Conservation (phyloP, 2,797 vertebrate genomes). For the Sebastes dallii region DNA sequence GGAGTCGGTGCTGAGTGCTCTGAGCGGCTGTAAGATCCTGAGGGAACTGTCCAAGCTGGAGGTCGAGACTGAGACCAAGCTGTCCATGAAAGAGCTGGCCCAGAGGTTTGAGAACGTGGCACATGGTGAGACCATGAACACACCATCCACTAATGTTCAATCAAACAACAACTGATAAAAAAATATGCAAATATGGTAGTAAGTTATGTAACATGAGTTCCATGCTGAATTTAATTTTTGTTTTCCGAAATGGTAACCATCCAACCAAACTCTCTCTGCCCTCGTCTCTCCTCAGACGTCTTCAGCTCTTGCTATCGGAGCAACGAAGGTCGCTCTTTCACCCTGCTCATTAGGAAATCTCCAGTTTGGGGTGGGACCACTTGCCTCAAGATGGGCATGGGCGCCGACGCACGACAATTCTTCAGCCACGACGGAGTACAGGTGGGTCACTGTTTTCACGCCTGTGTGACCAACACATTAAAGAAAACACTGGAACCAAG, state of each 20-base stretch:
- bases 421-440: slow-evolving; percentile 93
- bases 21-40: slow-evolving; percentile 87
- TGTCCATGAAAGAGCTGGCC: slow-evolving; percentile 86
- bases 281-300: slow-evolving; percentile 68
- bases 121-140: slow-evolving; percentile 78
- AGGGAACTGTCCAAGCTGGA: slow-evolving; percentile 87
- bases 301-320: slow-evolving; percentile 88
- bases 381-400: slow-evolving; percentile 88
- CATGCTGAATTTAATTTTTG: background rate
- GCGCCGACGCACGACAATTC: slow-evolving; percentile 86
- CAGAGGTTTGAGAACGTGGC: slow-evolving; percentile 87
- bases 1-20: slow-evolving; percentile 86
- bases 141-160: background rate
- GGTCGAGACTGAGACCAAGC: slow-evolving; percentile 81
- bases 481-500: background rate
- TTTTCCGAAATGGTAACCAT: background rate
- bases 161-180: too few species aligned
- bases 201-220: background rate
- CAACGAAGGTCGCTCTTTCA: slow-evolving; percentile 85
- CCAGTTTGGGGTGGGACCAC: slow-evolving; percentile 82
- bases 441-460: slow-evolving; percentile 68
- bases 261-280: background rate
- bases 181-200: too few species aligned
- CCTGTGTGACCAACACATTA: background rate
- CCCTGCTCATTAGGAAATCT: slow-evolving; percentile 85